These are phyloP conservation scores for Bombus waltoni DNA, from an alignment of 1,140 invertebrate genomes.

Conservation along the genomic window DNA sequence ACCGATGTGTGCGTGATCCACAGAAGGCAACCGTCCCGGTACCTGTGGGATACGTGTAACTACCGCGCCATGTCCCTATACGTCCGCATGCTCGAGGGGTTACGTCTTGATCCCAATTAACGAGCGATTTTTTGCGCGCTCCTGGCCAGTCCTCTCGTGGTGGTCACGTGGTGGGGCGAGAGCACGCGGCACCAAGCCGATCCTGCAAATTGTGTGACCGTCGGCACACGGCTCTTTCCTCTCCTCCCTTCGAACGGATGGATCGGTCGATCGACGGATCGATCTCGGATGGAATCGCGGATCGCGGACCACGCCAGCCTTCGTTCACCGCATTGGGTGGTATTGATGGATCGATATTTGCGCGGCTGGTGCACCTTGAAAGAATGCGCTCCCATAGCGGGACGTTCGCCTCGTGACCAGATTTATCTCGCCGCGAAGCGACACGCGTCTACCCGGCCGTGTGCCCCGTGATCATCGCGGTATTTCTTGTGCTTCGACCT, in stretches of 20 bases:
- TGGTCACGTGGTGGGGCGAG: background rate
- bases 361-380: slow-evolving; percentile 4
- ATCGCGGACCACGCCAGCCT: background rate
- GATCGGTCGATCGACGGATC: slow-evolving; percentile 29
- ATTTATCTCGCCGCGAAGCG: slow-evolving; percentile 12
- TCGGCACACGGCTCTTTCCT: background rate
- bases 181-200: slow-evolving; percentile 25
- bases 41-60: slow-evolving; percentile 68
- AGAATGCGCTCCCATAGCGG: slow-evolving; percentile 9
- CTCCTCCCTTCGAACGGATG: background rate
- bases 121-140: slow-evolving; percentile 63
- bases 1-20: slow-evolving; percentile 23
- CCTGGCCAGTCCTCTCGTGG: slow-evolving; percentile 17
- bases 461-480: background rate
- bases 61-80: slow-evolving; percentile 64
- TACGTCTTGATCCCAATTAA: slow-evolving; percentile 75
- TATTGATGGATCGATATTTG: slow-evolving; percentile 50
- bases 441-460: background rate
- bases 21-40: slow-evolving; percentile 50
- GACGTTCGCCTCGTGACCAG: background rate
- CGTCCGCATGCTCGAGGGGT: slow-evolving; percentile 59
- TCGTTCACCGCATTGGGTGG: slow-evolving; percentile 33
- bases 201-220: slow-evolving; percentile 61
- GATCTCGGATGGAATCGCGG: background rate
- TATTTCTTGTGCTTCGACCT: background rate